Evolutionary conservation across 2,113 vertebrate genomes (phyloP).

Genomic region (Anseranas semipalmata): DNA sequence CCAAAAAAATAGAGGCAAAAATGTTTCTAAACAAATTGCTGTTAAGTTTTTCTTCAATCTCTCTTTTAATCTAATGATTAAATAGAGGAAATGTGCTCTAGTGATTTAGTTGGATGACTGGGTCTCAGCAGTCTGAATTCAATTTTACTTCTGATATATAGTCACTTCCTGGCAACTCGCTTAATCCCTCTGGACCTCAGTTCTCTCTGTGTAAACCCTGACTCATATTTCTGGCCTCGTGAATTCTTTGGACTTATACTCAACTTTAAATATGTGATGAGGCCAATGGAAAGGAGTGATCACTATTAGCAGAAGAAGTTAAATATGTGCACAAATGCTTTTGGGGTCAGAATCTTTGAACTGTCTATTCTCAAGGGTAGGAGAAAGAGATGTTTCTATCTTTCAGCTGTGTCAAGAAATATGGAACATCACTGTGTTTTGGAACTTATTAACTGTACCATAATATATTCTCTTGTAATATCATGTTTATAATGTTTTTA

Average conservation of each 20-base stretch:
- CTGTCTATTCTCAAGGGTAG: neutral
- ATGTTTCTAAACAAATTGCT: neutral
- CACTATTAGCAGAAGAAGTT: neutral
- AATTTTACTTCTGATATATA: slow-evolving; percentile 11
- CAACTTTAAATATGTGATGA: neutral
- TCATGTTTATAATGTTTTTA: neutral
- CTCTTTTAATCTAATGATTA: slow-evolving; percentile 2
- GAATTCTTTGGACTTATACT: neutral
- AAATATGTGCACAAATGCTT: neutral
- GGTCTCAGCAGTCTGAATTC: neutral
- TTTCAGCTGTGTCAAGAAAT: neutral
- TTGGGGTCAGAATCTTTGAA: neutral
- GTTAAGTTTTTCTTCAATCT: neutral
- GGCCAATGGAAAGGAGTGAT: neutral
- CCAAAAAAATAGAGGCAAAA: neutral
- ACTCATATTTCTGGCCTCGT: neutral
- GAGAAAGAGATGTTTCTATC: neutral
- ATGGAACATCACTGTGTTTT: neutral
- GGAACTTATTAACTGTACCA: neutral
- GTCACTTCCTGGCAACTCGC: neutral
- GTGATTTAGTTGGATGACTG: neutral
- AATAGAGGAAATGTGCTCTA: neutral
- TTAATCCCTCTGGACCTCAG: neutral
- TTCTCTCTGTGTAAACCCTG: neutral
- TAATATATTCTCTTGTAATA: neutral